Evolutionary conservation across 2,888 invertebrate species (phyloP).

Genomic region (Prosapia bicincta): DNA sequence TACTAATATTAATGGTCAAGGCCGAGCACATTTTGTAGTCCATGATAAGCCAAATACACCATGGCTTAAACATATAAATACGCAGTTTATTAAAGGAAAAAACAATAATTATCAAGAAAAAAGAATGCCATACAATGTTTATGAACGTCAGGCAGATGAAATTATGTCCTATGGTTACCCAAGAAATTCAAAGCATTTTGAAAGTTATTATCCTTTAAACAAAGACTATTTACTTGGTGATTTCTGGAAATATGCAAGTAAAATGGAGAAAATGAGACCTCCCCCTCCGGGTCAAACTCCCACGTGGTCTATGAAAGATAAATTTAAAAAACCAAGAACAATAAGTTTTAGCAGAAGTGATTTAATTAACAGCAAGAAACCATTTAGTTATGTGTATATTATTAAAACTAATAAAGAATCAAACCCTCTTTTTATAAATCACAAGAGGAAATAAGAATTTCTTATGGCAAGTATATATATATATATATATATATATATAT

Average conservation of each 20-base stretch:
- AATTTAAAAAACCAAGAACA: not conserved
- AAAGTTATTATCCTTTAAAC: not conserved
- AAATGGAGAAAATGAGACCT: not conserved
- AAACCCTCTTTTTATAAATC: not conserved
- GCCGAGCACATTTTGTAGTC: not conserved
- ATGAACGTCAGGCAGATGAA: not conserved
- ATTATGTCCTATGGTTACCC: not conserved
- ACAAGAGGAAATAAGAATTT: not conserved
- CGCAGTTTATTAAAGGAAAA: not conserved
- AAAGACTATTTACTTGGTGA: not conserved
- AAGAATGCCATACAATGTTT: not conserved
- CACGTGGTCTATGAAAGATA: not conserved
- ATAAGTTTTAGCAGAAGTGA: not conserved
- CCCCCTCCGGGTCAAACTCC: not conserved
- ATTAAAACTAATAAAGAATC: not conserved
- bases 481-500: no score
- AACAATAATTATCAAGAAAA: not conserved
- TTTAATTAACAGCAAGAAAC: not conserved
- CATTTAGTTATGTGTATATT: not conserved
- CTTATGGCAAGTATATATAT: no score
- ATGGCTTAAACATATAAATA: not conserved
- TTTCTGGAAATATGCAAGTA: not conserved
- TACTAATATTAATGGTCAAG: not conserved
- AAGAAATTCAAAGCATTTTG: not conserved
- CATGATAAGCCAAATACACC: not conserved